These are phyloP conservation scores for Drosophila subpulchrella DNA, from an alignment of 1,140 invertebrate species.

Conservation along the genomic window DNA sequence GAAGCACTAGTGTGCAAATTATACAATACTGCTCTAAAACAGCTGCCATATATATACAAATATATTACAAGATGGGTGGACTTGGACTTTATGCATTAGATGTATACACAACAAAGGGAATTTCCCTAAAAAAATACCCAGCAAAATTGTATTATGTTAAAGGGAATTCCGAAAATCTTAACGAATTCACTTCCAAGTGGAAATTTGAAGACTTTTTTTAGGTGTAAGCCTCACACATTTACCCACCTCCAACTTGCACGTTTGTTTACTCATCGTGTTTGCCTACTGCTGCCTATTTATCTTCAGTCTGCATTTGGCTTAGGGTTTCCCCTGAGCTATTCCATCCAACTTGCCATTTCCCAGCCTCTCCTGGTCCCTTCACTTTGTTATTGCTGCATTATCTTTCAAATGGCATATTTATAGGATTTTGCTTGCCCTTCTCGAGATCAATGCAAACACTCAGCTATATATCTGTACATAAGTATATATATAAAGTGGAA, in stretches of 20 bases:
- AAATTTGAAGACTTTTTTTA: too few species aligned
- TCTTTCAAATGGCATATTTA: conserved; percentile 84
- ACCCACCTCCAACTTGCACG: conserved; percentile 7
- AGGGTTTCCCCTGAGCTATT: conserved; percentile 15
- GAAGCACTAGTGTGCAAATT: too few species aligned
- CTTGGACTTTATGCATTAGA: too few species aligned
- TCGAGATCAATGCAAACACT: conserved; percentile 50
- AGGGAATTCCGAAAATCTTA: too few species aligned
- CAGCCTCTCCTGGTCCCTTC: conserved; percentile 21
- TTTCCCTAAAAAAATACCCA: too few species aligned
- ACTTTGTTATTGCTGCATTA: conserved; percentile 83
- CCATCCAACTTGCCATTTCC: conserved; percentile 4
- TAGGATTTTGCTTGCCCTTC: conserved; percentile 65
- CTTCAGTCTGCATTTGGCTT: conserved; percentile 49
- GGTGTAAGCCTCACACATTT: not conserved
- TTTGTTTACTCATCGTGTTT: conserved; percentile 74
- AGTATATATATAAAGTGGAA: conserved; percentile 2
- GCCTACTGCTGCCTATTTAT: conserved; percentile 82
- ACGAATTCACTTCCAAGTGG: too few species aligned
- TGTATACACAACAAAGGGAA: too few species aligned
- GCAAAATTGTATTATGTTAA: too few species aligned
- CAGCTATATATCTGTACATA: not conserved
- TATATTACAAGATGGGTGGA: too few species aligned
- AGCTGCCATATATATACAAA: too few species aligned
- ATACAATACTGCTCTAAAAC: too few species aligned